A percentile compares a stretch with the other conserved stretches of the same genome.
phyloP scores from a whole-genome alignment of 2,797 vertebrate species.

The Falco naumanni region DNA sequence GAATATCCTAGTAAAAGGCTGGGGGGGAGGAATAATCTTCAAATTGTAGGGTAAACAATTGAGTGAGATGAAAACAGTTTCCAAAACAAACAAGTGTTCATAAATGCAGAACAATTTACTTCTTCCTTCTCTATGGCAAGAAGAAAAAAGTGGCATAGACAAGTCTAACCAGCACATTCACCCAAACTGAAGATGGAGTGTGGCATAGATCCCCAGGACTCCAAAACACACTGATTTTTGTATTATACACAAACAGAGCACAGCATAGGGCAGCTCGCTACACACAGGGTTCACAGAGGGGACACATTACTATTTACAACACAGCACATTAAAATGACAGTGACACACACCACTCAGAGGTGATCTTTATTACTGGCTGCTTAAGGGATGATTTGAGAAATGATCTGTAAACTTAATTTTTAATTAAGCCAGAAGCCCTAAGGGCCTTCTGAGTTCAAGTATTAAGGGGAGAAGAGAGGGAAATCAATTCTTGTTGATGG shows the following conservation, averaged over 20 bases:
- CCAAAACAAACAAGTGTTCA: neutral
- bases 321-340: constrained; percentile 44
- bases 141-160: neutral
- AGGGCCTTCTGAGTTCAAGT: constrained; percentile 65
- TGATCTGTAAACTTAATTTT: constrained; percentile 78
- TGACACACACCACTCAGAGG: constrained; percentile 54
- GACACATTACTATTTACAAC: constrained; percentile 18
- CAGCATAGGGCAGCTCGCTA: neutral
- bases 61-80: neutral
- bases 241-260: neutral
- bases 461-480: constrained; percentile 3
- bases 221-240: neutral
- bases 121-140: neutral
- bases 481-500: constrained; percentile 57
- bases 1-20: neutral
- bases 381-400: constrained; percentile 72
- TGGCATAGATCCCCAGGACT: neutral
- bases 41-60: neutral
- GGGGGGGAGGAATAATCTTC: neutral
- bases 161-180: neutral
- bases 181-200: neutral
- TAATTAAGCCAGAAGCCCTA: constrained; percentile 73
- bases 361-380: constrained; percentile 69
- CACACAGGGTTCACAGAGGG: neutral
- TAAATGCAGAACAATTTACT: neutral